Evolutionary conservation across 2,113 vertebrate species (phyloP).

Genomic region (Corythoichthys haematopterus): DNA sequence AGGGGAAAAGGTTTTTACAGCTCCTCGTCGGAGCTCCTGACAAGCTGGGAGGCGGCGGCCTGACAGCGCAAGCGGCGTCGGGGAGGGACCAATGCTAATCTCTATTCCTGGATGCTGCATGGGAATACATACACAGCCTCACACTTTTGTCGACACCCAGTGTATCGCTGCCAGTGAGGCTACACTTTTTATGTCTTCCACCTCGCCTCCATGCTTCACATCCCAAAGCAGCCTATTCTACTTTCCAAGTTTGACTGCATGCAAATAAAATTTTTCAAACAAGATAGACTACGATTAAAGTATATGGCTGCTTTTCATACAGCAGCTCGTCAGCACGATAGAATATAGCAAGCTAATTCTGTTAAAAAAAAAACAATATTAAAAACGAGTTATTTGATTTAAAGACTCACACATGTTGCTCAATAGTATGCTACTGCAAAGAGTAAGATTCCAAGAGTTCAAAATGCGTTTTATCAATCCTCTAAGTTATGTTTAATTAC

Average conservation of each 20-base stretch:
- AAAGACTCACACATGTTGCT: slow-evolving; percentile 16
- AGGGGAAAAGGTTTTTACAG: slow-evolving; percentile 76
- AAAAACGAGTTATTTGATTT: background rate
- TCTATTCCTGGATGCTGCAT: slow-evolving; percentile 57
- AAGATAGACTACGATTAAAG: slow-evolving; percentile 15
- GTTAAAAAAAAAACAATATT: background rate
- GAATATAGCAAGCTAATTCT: slow-evolving; percentile 1
- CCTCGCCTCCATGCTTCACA: slow-evolving; percentile 3
- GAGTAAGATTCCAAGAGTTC: background rate
- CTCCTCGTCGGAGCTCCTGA: slow-evolving; percentile 73
- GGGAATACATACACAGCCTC: slow-evolving; percentile 36
- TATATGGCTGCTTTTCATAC: slow-evolving; percentile 3
- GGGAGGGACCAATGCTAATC: slow-evolving; percentile 69
- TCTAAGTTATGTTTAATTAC: too few relatives aligned
- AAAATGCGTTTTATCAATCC: too few relatives aligned
- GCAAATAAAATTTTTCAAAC: slow-evolving; percentile 5
- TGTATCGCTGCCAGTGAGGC: slow-evolving; percentile 30
- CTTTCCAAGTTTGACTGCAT: slow-evolving; percentile 8
- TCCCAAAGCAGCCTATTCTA: slow-evolving; percentile 7
- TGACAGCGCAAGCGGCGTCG: slow-evolving; percentile 72
- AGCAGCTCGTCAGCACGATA: background rate
- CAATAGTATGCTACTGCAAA: slow-evolving; percentile 3
- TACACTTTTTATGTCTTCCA: slow-evolving; percentile 24
- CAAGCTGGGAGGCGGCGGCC: slow-evolving; percentile 70
- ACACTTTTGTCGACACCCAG: slow-evolving; percentile 42